Evolutionary conservation across 2,888 invertebrate genomes (phyloP).

Genomic region (Caenorhabditis plicata): DNA sequence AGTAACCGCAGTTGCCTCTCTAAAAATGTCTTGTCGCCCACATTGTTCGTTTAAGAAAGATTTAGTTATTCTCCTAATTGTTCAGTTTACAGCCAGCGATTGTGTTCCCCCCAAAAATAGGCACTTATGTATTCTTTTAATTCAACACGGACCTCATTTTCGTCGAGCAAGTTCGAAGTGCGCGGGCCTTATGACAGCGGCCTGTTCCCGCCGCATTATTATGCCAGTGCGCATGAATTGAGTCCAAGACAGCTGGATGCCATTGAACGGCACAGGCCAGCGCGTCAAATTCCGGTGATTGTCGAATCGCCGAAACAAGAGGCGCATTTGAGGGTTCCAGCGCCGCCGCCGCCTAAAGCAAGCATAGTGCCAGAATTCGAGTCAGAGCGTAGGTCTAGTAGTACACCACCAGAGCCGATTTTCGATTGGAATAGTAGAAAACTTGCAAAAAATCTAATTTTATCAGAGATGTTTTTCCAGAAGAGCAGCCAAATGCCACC

Average conservation of each 20-base stretch:
- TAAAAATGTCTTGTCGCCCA: neutral
- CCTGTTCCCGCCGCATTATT: conserved; percentile 43
- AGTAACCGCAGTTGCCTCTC: no score
- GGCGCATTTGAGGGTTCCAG: conserved; percentile 7
- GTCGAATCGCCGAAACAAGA: conserved; percentile 3
- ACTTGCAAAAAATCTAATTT: neutral
- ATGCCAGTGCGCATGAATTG: conserved; percentile 38
- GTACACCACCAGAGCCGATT: neutral
- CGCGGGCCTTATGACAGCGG: conserved; percentile 5
- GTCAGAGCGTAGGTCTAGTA: conserved; percentile 16
- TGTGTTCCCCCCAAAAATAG: conserved; percentile 6
- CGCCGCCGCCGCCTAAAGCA: conserved; percentile 6
- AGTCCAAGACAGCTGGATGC: conserved; percentile 49
- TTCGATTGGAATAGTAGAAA: neutral
- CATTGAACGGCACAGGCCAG: conserved; percentile 43
- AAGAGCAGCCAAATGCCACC: conserved; percentile 63
- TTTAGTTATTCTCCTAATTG: conserved; percentile 2
- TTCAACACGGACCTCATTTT: neutral
- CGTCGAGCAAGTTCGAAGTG: neutral
- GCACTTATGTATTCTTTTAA: no score
- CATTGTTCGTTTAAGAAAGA: neutral
- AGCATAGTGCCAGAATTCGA: conserved; percentile 25
- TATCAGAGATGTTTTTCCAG: conserved; percentile 27
- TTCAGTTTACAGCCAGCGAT: neutral
- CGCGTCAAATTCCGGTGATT: conserved; percentile 32